Conservation (phyloP, 2,113 vertebrate species). For the Zosterops borbonicus region DNA sequence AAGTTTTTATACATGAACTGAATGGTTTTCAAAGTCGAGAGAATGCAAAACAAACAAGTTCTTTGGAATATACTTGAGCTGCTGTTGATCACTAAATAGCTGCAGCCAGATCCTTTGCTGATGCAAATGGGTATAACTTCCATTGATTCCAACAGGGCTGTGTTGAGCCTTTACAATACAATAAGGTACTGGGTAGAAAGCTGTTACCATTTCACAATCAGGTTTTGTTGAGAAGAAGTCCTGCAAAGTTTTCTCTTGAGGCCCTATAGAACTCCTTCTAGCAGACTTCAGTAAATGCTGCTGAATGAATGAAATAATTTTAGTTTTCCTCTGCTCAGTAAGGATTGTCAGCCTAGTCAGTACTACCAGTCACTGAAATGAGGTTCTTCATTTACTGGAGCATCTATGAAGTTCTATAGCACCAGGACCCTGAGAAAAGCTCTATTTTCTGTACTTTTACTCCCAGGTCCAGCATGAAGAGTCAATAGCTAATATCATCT, state of each 20-base stretch:
- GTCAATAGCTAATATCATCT: not conserved
- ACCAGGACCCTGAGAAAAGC: not conserved
- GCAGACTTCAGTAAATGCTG: not conserved
- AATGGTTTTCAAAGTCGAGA: not conserved
- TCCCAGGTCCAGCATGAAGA: not conserved
- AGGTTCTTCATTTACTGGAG: not conserved
- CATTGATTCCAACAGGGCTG: not conserved
- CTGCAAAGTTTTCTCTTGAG: not conserved
- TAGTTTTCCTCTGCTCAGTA: not conserved
- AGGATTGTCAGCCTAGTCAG: not conserved
- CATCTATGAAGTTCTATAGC: not conserved
- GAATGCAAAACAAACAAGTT: constrained; percentile 43
- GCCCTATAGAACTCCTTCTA: not conserved
- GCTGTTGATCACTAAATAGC: not conserved
- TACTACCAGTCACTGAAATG: not conserved
- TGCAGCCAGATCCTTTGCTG: constrained; percentile 5
- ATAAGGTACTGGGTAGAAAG: not conserved
- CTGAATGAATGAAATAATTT: not conserved
- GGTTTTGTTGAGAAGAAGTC: not conserved
- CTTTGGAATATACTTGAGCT: not conserved
- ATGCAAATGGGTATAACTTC: not conserved
- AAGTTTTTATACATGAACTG: constrained; percentile 4
- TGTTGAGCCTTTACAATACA: not conserved
- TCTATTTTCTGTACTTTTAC: not conserved
- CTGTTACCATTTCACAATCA: not conserved